These are phyloP conservation scores for Lepidurus couesii DNA, from an alignment of 1,140 invertebrate species.

Conservation along the genomic window DNA sequence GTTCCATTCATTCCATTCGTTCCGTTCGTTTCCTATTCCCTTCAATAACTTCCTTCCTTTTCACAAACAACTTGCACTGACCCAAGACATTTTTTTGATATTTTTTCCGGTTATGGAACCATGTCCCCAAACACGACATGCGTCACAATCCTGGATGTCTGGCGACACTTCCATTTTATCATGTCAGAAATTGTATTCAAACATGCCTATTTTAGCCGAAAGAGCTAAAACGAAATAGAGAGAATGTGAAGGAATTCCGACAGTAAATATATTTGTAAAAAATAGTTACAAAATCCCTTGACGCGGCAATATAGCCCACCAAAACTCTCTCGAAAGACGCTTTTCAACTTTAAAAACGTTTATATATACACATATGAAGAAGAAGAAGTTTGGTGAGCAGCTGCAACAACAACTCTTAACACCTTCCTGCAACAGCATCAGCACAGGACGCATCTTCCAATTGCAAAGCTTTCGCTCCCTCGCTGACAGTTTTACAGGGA, in stretches of 20 bases:
- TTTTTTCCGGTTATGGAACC: neutral
- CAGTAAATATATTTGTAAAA: neutral
- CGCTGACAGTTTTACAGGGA: neutral
- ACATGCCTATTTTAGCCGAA: neutral
- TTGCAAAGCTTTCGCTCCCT: neutral
- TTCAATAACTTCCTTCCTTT: conserved; percentile 15
- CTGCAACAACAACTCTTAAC: conserved; percentile 19
- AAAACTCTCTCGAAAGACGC: neutral
- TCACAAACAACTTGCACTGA: neutral
- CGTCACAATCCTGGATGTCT: neutral
- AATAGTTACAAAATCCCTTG: neutral
- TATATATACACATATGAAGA: neutral
- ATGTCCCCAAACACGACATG: neutral
- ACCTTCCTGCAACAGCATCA: neutral
- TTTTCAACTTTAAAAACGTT: neutral
- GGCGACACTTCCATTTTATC: neutral
- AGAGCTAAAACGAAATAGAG: neutral
- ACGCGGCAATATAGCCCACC: neutral
- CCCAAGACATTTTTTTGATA: neutral
- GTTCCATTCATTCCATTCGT: neutral
- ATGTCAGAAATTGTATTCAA: neutral
- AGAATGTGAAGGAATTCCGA: neutral
- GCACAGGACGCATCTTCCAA: neutral
- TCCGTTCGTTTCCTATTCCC: neutral
- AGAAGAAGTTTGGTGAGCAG: neutral